phyloP scores from a whole-genome alignment of 1,140 invertebrate genomes.

The Bombus difficillimus region DNA sequence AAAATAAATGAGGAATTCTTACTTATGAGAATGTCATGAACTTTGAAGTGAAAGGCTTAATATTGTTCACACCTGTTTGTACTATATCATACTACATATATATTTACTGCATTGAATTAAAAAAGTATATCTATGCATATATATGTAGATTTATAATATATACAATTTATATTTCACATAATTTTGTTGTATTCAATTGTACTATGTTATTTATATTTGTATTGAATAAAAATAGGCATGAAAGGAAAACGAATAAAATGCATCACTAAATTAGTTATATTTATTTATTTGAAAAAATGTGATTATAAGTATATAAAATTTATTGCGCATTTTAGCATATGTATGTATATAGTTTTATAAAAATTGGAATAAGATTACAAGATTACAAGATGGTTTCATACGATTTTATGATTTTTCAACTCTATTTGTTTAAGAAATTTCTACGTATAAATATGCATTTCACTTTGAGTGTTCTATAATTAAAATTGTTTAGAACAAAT shows the following conservation, averaged over 20 bases:
- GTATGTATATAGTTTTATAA: conserved; percentile 42
- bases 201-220: neutral
- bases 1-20: neutral
- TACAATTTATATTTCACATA: neutral
- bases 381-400: conserved; percentile 19
- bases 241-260: neutral
- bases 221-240: neutral
- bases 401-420: conserved; percentile 3
- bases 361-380: conserved; percentile 47
- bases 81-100: neutral
- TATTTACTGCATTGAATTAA: neutral
- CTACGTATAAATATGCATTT: neutral
- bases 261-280: conserved; percentile 42
- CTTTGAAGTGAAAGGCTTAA: conserved; percentile 46
- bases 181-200: neutral
- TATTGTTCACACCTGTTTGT: neutral
- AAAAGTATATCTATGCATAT: neutral
- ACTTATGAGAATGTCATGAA: conserved; percentile 34
- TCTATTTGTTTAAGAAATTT: neutral
- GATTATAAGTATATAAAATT: conserved; percentile 60
- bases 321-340: conserved; percentile 25
- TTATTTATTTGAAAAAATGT: conserved; percentile 57
- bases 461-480: neutral
- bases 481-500: neutral
- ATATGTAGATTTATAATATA: neutral